Evolutionary conservation across 1,140 invertebrate genomes (phyloP), one percentile per base, ranked within the genome.

Genomic region (Battus philenor): DNA sequence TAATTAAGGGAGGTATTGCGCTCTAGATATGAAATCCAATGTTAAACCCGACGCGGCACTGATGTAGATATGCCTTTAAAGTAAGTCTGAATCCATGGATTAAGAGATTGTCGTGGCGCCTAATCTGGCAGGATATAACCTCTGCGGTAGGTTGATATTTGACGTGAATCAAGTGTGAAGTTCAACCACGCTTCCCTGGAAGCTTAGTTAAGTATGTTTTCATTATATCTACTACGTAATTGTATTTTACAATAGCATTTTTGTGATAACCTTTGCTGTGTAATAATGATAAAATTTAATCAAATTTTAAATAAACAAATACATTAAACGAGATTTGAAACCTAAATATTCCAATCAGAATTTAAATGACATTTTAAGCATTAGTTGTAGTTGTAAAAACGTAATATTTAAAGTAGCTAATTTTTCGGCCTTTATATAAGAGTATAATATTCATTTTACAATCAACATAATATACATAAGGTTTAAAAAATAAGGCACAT

Each of bases 121-220:
- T 65, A 71, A 72, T 69, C 68, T 63, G 43, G 47, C 47, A 55
- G 53, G 54, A 66, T 61, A 44, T 45, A 31, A 48, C 27, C 60
- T 58, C 70, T 79, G 75, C 70, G 75, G 75, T 79, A 76, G 75
- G 75, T 79, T 65, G 51, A 51, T 61, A 65, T 71, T 68, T 57
- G 55, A 50, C 49, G 32, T 50, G 54, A 60, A 68, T 71, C 54
- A 54, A 44, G 44, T 34, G 38, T 51, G 34, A 31, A 56, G 64
- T 62, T 55, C 53, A 46, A 31, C 24, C 50, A 45, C 53, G 63
- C 54, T 70, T 68, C 61, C 60, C 60, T 51, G 29, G 58, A 44
- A 64, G 52, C 50, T 11, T 20, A n/a, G 30, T 12, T 27, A 17
- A 6, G 39, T 18, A 16, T 36, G 53, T 64, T 53, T 46, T 18